phyloP scores from a whole-genome alignment of 1,140 invertebrate species.

The Dolichoris vasculosae region DNA sequence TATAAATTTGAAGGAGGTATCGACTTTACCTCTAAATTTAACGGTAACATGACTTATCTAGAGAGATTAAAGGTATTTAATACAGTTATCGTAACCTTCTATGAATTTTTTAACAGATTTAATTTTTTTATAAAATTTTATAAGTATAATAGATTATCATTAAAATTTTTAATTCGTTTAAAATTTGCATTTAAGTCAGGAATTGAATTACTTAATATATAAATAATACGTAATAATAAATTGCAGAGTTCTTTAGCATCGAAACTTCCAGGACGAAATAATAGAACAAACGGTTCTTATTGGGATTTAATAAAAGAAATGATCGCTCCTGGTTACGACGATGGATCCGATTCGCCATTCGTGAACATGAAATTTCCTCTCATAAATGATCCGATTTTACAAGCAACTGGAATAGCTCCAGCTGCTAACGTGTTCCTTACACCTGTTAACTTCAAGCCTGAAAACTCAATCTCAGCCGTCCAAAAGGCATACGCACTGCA shows the following conservation, averaged over 20 bases:
- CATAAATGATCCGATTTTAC: slow-evolving; percentile 64
- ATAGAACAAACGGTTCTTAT: slow-evolving; percentile 68
- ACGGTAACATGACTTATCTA: slow-evolving; percentile 83
- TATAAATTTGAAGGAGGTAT: slow-evolving; percentile 87
- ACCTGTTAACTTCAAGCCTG: slow-evolving; percentile 69
- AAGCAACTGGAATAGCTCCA: slow-evolving; percentile 59
- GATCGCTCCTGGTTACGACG: slow-evolving; percentile 70
- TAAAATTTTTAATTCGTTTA: too few relatives aligned
- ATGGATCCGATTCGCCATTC: slow-evolving; percentile 60
- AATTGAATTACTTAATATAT: too few relatives aligned
- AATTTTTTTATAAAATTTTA: background rate
- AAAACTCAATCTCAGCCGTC: slow-evolving; percentile 66
- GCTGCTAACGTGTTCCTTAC: slow-evolving; percentile 69
- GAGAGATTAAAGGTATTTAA: slow-evolving; percentile 83
- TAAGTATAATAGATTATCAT: background rate
- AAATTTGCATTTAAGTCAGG: too few relatives aligned
- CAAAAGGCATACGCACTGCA: slow-evolving; percentile 67
- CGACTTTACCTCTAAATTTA: slow-evolving; percentile 85
- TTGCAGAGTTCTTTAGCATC: slow-evolving; percentile 69
- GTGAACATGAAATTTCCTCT: slow-evolving; percentile 69
- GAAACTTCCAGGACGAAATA: slow-evolving; percentile 68
- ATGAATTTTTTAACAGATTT: background rate
- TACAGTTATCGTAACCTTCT: background rate
- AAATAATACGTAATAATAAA: too few relatives aligned
- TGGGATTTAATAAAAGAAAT: slow-evolving; percentile 73